Evolutionary conservation across 1,140 invertebrate genomes (phyloP), one percentile per base, ranked within the genome.

Genomic region (Macrocentrus cingulum): DNA sequence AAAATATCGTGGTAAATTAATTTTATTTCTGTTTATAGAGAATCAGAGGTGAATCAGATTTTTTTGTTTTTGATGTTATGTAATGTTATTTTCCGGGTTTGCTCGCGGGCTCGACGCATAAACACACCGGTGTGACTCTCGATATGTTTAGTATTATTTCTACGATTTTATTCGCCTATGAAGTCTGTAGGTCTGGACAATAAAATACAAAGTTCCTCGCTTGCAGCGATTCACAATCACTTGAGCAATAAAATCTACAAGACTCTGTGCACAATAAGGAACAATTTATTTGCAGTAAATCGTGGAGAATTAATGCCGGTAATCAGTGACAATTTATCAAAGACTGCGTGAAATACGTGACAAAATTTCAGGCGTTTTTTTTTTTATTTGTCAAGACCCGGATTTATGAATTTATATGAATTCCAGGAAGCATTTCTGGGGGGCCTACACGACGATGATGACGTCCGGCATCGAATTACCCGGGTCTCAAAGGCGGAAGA

Each of bases 401-500:
- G 42, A 23, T 58, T 51, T 51, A 51, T 51, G 48, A 58, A 58
- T 58, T 58, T 51, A 58, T 51, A 58, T 32, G 48, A 51, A 50
- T 58, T 58, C 48, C 48, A 34, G 29, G 56, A 58, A 58, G 56
- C 48, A 22, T 58, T 44, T 42, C 39, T 20, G 34, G 23, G n/a
- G 25, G 23, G 2, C 1, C 16, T n/a, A 8, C 20, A 8, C n/a
- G 1, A 44, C 25, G 36, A 36, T 29, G 34, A 37, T 29, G 34
- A 37, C 49, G 49, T 51, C 49, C 49, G 49, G 49, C 49, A 29
- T 51, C 32, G 34, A 51, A 51, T 51, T 51, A 51, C 49, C 22
- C 19, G 11, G 22, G 11, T 8, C 42, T 44, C 16, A 25, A 37
- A 51, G 16, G 32, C 49, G 49, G 49, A 51, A 51, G 49, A 37